phyloP scores from a whole-genome alignment of 2,797 vertebrate genomes.

The Ctenochaetus hawaiiensis region DNA sequence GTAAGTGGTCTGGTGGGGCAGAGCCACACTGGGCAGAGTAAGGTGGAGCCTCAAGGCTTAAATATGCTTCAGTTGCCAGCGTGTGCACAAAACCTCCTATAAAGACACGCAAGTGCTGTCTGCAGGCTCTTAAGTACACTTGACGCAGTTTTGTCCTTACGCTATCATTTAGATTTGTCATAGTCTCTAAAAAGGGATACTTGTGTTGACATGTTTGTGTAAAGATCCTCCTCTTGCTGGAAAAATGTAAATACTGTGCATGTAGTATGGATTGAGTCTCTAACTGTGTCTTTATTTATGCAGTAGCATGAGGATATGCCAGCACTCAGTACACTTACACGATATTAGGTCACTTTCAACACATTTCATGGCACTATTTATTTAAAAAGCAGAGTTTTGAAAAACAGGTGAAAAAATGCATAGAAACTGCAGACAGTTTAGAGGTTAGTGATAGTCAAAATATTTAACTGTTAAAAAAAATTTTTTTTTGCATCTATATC shows the following conservation, averaged over 20 bases:
- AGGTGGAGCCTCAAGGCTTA: conserved; percentile 52
- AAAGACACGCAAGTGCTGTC: conserved; percentile 14
- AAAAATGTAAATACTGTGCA: no score
- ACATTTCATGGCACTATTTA: no score
- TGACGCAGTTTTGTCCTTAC: neutral
- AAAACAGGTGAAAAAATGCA: neutral
- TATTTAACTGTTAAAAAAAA: neutral
- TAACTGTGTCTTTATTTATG: no score
- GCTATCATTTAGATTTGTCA: conserved; percentile 7
- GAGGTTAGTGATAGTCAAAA: neutral
- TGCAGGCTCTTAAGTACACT: conserved; percentile 23
- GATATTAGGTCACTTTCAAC: no score
- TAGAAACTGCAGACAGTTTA: neutral
- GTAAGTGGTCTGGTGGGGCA: conserved; percentile 63
- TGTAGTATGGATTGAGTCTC: no score
- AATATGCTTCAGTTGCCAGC: conserved; percentile 37
- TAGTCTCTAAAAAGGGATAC: neutral
- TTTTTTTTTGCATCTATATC: neutral
- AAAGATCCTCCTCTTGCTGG: no score
- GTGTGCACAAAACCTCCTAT: conserved; percentile 29
- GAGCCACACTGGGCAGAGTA: conserved; percentile 53
- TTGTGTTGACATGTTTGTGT: neutral
- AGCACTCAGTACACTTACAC: no score
- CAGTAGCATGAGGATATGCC: no score
- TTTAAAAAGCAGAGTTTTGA: no score